Evolutionary conservation across 2,888 invertebrate species (phyloP).

Genomic region (Antitype chi): DNA sequence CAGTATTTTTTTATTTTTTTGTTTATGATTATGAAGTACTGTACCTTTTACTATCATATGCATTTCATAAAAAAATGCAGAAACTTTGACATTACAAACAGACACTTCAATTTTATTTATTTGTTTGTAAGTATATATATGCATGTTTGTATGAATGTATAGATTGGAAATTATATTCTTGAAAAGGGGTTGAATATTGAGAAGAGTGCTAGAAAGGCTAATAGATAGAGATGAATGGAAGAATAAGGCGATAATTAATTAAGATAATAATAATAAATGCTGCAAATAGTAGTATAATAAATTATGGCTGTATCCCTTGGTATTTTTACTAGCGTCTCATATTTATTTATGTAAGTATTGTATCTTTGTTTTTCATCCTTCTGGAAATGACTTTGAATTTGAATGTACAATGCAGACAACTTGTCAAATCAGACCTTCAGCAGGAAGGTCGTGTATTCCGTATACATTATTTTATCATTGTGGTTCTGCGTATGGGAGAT

Average conservation of each 20-base stretch:
- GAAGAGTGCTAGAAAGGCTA: background rate
- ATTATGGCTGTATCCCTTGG: background rate
- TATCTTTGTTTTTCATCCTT: slow-evolving; percentile 37
- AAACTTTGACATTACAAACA: too few relatives aligned
- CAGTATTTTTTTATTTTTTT: too few relatives aligned
- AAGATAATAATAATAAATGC: background rate
- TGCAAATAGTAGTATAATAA: background rate
- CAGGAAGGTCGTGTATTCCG: slow-evolving; percentile 31
- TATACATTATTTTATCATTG: slow-evolving; percentile 4
- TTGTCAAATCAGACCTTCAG: slow-evolving; percentile 38
- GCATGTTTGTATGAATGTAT: too few relatives aligned
- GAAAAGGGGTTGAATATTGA: background rate
- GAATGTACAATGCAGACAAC: slow-evolving; percentile 34
- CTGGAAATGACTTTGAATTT: slow-evolving; percentile 35
- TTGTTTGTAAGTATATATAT: too few relatives aligned
- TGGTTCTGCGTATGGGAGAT: background rate
- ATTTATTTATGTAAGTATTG: slow-evolving; percentile 20
- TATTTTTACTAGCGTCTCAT: slow-evolving; percentile 8
- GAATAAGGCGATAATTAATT: too few relatives aligned
- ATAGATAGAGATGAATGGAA: background rate
- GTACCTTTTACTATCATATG: too few relatives aligned
- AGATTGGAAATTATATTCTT: background rate
- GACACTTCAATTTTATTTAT: too few relatives aligned
- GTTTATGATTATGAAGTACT: too few relatives aligned
- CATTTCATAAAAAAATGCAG: too few relatives aligned